Evolutionary conservation across 2,113 vertebrate species (phyloP).

Genomic region (Chaetorhynchus papuensis): DNA sequence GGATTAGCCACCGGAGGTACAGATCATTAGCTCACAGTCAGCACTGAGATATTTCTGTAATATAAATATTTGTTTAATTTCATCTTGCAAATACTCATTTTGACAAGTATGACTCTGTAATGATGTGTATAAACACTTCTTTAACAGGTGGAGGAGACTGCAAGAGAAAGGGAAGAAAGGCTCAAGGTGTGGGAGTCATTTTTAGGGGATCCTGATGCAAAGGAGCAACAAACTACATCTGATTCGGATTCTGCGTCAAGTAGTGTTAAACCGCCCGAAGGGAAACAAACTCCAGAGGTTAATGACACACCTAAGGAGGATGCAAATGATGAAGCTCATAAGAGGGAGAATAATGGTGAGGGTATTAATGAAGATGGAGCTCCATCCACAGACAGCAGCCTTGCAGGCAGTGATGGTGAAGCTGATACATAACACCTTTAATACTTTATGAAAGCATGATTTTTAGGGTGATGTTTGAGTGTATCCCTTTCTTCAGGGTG

Average conservation of each 20-base stretch:
- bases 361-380: conserved; percentile 59
- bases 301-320: conserved; percentile 1
- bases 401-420: conserved; percentile 84
- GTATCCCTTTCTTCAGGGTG: conserved; percentile 44
- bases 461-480: conserved; percentile 46
- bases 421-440: conserved; percentile 61
- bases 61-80: background rate
- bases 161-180: conserved; percentile 91
- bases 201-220: conserved; percentile 66
- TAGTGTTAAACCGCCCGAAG: conserved; percentile 17
- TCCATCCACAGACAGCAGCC: conserved; percentile 87
- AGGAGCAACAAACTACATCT: conserved; percentile 12
- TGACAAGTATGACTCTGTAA: background rate
- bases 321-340: background rate
- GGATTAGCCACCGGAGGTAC: background rate
- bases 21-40: background rate
- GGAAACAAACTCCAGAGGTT: conserved; percentile 32
- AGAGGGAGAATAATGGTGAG: conserved; percentile 45
- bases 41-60: background rate
- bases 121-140: background rate
- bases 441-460: conserved; percentile 5
- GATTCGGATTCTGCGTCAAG: conserved; percentile 2
- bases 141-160: conserved; percentile 89
- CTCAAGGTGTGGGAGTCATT: conserved; percentile 88
- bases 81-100: background rate